Conservation (phyloP, 2,797 vertebrate species). For the Chrosomus eos region DNA sequence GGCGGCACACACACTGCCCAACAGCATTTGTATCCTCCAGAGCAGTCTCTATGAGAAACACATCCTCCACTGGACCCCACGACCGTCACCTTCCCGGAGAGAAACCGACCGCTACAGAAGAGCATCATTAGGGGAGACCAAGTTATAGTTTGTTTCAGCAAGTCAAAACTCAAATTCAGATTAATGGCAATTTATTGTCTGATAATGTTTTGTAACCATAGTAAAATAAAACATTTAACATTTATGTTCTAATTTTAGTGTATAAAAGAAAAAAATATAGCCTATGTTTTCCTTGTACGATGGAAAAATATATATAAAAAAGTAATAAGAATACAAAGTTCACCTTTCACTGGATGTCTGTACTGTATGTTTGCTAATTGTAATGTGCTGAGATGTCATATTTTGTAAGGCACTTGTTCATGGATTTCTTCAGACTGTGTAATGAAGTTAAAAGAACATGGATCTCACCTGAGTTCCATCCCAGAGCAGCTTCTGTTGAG, state of each 20-base stretch:
- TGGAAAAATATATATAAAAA: no score
- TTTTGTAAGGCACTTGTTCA: not conserved
- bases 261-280: no score
- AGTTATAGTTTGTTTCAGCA: not conserved
- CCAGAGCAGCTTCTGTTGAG: constrained; percentile 28
- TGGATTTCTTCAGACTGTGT: not conserved
- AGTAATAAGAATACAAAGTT: not conserved
- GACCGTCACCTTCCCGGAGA: constrained; percentile 68
- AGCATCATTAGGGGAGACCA: not conserved
- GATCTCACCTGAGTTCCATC: constrained; percentile 59
- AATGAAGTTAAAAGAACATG: not conserved
- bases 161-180: not conserved
- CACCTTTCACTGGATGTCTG: not conserved
- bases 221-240: no score
- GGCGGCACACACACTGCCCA: constrained; percentile 73
- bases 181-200: no score
- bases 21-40: constrained; percentile 70
- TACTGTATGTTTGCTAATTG: not conserved
- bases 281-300: no score
- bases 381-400: not conserved
- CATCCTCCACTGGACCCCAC: constrained; percentile 68
- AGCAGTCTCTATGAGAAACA: constrained; percentile 70
- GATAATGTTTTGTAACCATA: no score
- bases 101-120: constrained; percentile 56
- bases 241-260: no score